Evolutionary conservation across 1,140 invertebrate genomes (phyloP), one percentile per base, ranked within the genome.

Genomic region (Leguminivora glycinivorella): DNA sequence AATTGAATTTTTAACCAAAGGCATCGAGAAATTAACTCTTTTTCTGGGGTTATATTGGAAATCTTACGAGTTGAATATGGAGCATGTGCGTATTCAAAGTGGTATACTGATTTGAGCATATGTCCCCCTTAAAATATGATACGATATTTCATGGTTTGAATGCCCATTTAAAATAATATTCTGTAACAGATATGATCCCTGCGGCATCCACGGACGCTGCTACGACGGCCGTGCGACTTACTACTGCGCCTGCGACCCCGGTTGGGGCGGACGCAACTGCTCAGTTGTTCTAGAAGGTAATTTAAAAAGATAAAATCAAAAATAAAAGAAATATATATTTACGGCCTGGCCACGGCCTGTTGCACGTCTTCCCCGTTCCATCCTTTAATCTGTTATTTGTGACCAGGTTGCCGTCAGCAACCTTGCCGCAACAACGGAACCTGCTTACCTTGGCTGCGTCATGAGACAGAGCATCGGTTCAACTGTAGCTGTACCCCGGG

Each of bases 191-290:
- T 91, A 90, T 83, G 90, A 92, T 40, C 97, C 97, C 0, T 98
- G 97, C 92, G 91, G 97, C 92, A 91, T 94, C 34, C 94, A 96
- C 83, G 97, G 96, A 19, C 94, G 92, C 9, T 98, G 97, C 85
- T 90, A 93, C 38, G 97, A 98, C 90, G 92, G 93, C 77, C 93
- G 93, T 67, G 96, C 96, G 12, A 94, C 95, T 79, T 98, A 98
- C 84, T 93, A 92, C 72, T 99, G 98, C 89, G 93, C 93, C 17
- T 99, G 98, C 89, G 92, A 94, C 56, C 79, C 93, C 1, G 95
- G 94, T 63, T 98, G 95, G 92, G 98, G 97, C 24, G 98, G 97
- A 0, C 98, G 97, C 85, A 98, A 98, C 90, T 99, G 98, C 88
- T 97, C 96, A 1, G 96, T 98, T 4, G 92, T 93, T 68, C 91